Conservation (phyloP, 1,140 invertebrate genomes). For the Aricia agestis region DNA sequence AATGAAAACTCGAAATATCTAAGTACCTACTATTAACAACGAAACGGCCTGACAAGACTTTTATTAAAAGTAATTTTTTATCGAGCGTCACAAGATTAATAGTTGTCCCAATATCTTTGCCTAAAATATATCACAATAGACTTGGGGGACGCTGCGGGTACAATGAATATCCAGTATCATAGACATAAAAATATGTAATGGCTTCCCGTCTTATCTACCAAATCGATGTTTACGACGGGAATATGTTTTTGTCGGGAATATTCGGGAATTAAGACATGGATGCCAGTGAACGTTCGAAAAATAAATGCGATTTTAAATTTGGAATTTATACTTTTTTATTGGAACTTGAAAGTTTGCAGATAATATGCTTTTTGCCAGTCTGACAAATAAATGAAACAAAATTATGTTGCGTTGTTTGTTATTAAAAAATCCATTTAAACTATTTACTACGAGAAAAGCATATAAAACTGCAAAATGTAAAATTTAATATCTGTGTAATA, state of each 20-base stretch:
- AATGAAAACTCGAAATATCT: too few species aligned
- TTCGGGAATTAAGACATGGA: constrained; percentile 8
- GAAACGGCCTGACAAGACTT: background rate
- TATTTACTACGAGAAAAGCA: background rate
- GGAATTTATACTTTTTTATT: background rate
- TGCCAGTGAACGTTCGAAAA: background rate
- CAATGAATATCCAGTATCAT: constrained; percentile 42
- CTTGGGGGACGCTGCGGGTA: constrained; percentile 28
- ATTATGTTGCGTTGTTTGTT: too few species aligned
- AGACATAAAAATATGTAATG: constrained; percentile 52
- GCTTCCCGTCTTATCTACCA: constrained; percentile 48
- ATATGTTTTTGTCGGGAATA: constrained; percentile 53
- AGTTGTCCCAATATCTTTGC: constrained; percentile 4
- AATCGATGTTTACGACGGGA: constrained; percentile 47
- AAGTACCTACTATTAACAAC: too few species aligned
- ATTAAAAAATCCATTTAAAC: background rate
- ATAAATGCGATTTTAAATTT: background rate
- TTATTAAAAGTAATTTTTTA: constrained; percentile 10
- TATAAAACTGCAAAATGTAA: background rate
- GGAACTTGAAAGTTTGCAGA: background rate
- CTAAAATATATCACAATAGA: constrained; percentile 16
- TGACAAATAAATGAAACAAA: too few species aligned
- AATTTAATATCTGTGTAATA: background rate
- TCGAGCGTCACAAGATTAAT: background rate
- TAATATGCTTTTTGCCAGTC: background rate